phyloP scores from a whole-genome alignment of 2,797 vertebrate genomes.

The Lagodon rhomboides region DNA sequence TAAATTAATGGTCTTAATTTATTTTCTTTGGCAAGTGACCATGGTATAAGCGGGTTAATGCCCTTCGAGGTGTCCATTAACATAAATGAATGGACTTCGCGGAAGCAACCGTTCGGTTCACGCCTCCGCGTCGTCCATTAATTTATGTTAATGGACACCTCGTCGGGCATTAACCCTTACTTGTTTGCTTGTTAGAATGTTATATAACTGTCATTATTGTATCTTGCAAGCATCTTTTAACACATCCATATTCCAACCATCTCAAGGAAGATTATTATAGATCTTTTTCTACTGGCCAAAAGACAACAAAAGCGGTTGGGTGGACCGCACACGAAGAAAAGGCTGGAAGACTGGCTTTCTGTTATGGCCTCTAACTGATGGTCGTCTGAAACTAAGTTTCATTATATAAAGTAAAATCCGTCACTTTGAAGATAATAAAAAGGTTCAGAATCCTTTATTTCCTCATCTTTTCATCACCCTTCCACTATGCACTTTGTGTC shows the following conservation, averaged over 20 bases:
- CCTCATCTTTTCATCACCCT: slow-evolving; percentile 27
- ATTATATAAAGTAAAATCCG: slow-evolving; percentile 34
- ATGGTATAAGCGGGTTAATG: too few relatives aligned
- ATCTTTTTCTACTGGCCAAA: neutral
- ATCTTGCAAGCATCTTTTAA: neutral
- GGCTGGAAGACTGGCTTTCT: neutral
- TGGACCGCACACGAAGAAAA: neutral
- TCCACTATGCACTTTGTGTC: slow-evolving; percentile 6
- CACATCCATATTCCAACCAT: neutral
- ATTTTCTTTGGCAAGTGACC: too few relatives aligned
- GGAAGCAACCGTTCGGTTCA: too few relatives aligned
- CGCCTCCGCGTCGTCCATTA: too few relatives aligned
- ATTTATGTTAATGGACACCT: too few relatives aligned
- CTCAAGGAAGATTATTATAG: neutral
- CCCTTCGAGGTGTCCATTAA: too few relatives aligned
- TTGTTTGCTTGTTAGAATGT: neutral
- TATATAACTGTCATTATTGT: neutral
- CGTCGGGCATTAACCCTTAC: too few relatives aligned
- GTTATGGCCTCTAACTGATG: neutral
- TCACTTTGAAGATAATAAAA: slow-evolving; percentile 30
- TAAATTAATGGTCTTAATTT: too few relatives aligned
- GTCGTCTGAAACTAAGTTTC: slow-evolving; percentile 14
- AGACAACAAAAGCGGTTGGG: neutral
- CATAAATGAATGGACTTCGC: too few relatives aligned
- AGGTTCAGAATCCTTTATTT: slow-evolving; percentile 26